Conservation (phyloP, 2,888 invertebrate genomes). For the Andrena haemorrhoa region DNA sequence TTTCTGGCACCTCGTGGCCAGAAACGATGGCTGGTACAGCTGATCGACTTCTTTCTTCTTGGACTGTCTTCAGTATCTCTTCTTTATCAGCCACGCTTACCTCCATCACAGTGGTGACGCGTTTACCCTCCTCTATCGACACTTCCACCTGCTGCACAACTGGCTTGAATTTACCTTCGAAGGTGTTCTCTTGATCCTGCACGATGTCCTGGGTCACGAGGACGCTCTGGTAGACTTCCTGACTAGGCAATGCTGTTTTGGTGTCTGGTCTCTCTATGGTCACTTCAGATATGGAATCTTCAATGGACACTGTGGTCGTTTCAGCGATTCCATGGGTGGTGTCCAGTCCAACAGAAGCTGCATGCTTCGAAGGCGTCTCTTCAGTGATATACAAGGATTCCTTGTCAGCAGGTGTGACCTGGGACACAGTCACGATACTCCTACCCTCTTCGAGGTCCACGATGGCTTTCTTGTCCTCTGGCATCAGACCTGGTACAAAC, state of each 20-base stretch:
- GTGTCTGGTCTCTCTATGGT: slow-evolving; percentile 66
- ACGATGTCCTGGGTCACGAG: slow-evolving; percentile 78
- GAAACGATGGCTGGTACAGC: slow-evolving; percentile 71
- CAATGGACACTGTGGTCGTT: slow-evolving; percentile 82
- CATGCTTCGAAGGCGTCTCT: slow-evolving; percentile 68
- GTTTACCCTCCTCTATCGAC: slow-evolving; percentile 83
- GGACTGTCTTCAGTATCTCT: slow-evolving; percentile 79
- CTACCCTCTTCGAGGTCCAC: slow-evolving; percentile 86
- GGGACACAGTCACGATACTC: slow-evolving; percentile 84
- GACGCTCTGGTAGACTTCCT: slow-evolving; percentile 76
- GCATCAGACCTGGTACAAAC: slow-evolving; percentile 78
- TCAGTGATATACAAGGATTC: slow-evolving; percentile 81
- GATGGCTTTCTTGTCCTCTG: slow-evolving; percentile 84
- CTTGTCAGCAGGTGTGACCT: slow-evolving; percentile 85
- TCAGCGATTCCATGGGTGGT: slow-evolving; percentile 84
- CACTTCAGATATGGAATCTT: slow-evolving; percentile 75
- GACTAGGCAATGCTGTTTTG: slow-evolving; percentile 67
- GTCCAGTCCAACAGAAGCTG: slow-evolving; percentile 73
- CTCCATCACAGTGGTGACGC: slow-evolving; percentile 85
- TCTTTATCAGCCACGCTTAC: slow-evolving; percentile 86
- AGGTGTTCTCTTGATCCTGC: slow-evolving; percentile 80
- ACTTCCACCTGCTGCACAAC: slow-evolving; percentile 84
- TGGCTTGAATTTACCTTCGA: slow-evolving; percentile 82
- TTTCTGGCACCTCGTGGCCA: slow-evolving; percentile 85
- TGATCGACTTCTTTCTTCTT: slow-evolving; percentile 72